Base-by-base conservation (phyloP, 2,888 invertebrate genomes). In the Blastobasis lacticolella region DNA sequence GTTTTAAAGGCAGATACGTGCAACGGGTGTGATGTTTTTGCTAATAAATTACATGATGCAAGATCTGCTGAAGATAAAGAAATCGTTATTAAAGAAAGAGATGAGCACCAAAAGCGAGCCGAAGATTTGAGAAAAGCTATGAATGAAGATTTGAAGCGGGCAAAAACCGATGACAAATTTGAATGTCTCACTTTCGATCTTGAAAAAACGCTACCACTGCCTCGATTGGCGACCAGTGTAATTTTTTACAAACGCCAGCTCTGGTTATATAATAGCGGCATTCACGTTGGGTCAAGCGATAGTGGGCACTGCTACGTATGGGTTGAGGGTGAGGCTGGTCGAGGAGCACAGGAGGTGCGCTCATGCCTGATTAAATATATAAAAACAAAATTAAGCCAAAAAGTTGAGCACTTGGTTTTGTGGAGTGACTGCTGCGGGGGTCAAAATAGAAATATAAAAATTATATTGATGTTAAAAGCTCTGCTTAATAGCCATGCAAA, bases 231-330 rank as follows among this genome's bases (percentile, higher is more conserved):
- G 37, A 57, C 57, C 7, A 57, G 54, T 55, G 43, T 56, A 10
- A 54, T 55, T 40, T 57, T 57, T 49, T 59, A 59, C 40, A 59
- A 59, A 57, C 38, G 57, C 36, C 57, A 59, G 48, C 46, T 57
- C 44, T 55, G 54, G 57, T 23, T 58, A 6, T 58, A 58, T 47
- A 58, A 57, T 42, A 47, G 56, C 45, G 57, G 55, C 38, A 56
- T 59, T 43, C 57, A 57, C 47, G 45, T 46, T 10, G 57, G 48
- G 36, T 55, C 55, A 37, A 49, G 50, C 45, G 54, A 49, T 45
- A 41, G 36, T 41, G 58, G 49, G 9, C 44, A 53, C 46, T 57
- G 52, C 51, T 50, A 47, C 42, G 49, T 56, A 36, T 56, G 58
- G 58, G 49, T 55, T 37, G 58, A 58, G 45, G 51, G 55, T 10